Conservation (phyloP, 2,797 vertebrate genomes). For the Neopelma chrysocephalum region DNA sequence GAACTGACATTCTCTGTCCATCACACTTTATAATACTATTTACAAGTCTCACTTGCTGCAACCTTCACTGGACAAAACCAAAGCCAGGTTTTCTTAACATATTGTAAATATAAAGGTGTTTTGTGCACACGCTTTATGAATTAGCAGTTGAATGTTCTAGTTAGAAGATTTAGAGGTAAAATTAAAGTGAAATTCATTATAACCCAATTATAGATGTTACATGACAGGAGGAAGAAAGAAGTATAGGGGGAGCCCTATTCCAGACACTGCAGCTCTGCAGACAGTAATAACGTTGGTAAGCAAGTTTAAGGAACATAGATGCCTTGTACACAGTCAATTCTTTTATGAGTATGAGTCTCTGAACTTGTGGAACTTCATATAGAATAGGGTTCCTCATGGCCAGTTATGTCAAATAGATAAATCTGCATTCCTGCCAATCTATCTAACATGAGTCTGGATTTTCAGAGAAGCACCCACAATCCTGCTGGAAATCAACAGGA, state of each 20-base stretch:
- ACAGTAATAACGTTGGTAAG: background rate
- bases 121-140: background rate
- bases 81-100: background rate
- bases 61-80: background rate
- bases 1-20: background rate
- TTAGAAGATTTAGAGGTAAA: background rate
- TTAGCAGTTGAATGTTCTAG: background rate
- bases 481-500: background rate
- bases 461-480: background rate
- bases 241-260: background rate
- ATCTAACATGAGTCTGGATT: background rate
- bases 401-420: background rate
- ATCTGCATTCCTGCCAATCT: background rate
- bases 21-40: background rate
- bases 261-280: background rate
- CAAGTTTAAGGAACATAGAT: background rate
- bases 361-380: background rate
- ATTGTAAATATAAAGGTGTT: background rate
- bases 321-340: background rate
- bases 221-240: background rate
- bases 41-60: background rate
- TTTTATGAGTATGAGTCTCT: background rate
- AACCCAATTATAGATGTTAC: background rate
- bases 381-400: background rate
- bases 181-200: background rate